These are phyloP conservation scores for Tragelaphus buxtoni DNA, from an alignment of 2,113 vertebrate species.

Conservation along the genomic window DNA sequence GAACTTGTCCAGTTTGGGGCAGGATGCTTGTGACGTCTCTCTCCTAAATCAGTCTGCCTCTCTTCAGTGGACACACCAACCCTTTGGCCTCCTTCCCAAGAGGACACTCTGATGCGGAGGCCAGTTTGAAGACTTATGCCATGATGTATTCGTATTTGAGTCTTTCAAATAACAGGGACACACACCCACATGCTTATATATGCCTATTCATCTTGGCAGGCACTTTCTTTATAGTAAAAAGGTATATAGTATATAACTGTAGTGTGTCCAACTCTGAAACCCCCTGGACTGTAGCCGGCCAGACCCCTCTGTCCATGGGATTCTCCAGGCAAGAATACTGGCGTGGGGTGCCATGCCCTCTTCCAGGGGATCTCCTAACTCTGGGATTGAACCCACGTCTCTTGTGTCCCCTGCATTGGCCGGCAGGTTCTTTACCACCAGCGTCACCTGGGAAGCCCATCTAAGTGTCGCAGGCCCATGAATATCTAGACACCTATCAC, in stretches of 20 bases:
- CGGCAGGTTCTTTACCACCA: neutral
- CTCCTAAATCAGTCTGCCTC: neutral
- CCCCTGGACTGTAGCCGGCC: neutral
- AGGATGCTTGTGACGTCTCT: neutral
- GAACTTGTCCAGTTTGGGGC: neutral
- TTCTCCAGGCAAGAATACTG: neutral
- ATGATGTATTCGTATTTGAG: accelerated
- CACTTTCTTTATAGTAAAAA: neutral
- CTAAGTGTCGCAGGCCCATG: neutral
- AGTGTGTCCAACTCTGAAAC: neutral
- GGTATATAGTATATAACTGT: neutral
- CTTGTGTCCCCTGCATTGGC: neutral
- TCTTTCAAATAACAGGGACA: neutral
- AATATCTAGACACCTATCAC: neutral
- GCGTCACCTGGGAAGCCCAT: neutral
- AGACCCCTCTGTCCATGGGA: neutral
- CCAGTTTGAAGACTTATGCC: neutral
- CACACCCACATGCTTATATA: accelerated
- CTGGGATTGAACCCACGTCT: accelerated
- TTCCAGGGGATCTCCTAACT: neutral
- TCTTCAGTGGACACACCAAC: neutral
- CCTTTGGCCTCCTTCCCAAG: neutral
- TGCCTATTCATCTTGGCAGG: neutral
- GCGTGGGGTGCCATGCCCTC: neutral
- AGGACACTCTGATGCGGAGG: neutral